Conservation (phyloP, 2,797 vertebrate species). For the Tokudaia tokunoshimensis region DNA sequence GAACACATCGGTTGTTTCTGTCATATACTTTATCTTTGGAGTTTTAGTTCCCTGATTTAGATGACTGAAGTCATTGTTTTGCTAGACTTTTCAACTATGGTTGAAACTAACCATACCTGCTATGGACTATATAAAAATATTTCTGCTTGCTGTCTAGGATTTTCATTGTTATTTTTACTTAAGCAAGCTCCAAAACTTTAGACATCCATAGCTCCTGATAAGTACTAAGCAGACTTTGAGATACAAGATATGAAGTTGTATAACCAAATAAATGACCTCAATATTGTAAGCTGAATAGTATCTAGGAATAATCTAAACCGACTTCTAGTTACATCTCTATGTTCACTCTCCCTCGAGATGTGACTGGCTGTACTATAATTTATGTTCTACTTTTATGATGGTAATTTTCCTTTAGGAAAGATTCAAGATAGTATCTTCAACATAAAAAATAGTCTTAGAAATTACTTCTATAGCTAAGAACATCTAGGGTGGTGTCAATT, state of each 20-base stretch:
- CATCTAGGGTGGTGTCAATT: not conserved
- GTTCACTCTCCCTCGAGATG: not conserved
- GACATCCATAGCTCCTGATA: not conserved
- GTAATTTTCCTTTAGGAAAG: slow-evolving; percentile 46
- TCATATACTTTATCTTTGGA: slow-evolving; percentile 5
- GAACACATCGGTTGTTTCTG: not conserved
- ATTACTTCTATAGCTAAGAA: slow-evolving; percentile 28
- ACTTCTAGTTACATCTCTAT: not conserved
- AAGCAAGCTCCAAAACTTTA: slow-evolving; percentile 18
- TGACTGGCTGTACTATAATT: not conserved
- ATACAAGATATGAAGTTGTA: not conserved
- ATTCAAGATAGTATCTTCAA: not conserved
- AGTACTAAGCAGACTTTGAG: slow-evolving; percentile 35
- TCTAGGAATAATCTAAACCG: slow-evolving; percentile 44
- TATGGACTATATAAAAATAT: slow-evolving; percentile 7
- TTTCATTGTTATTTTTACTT: not conserved
- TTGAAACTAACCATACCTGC: slow-evolving; percentile 32
- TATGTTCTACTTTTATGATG: slow-evolving; percentile 51
- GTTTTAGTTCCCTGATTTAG: slow-evolving; percentile 47
- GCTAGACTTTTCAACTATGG: not conserved
- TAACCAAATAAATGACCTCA: slow-evolving; percentile 52
- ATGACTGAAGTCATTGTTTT: slow-evolving; percentile 40
- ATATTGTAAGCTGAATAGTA: not conserved
- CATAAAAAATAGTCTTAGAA: slow-evolving; percentile 22
- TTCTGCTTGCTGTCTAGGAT: not conserved